Percentiles rank a stretch among this genome's conserved stretches.
These are phyloP conservation scores for Creontiades dilutus DNA, from an alignment of 2,888 invertebrate genomes.

Conservation along the genomic window DNA sequence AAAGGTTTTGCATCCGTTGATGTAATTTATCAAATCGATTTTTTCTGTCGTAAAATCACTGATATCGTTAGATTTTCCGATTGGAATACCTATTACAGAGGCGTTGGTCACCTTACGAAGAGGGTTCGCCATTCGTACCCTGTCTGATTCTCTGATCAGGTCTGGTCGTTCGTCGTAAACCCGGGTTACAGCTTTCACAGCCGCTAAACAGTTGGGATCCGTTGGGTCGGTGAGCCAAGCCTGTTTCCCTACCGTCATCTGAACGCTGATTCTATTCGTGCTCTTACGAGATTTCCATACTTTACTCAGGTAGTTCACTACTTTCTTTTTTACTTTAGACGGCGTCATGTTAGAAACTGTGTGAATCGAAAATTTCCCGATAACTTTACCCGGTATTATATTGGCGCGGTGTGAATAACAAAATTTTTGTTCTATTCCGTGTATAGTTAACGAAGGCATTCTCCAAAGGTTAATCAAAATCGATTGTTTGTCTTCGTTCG, in stretches of 20 bases:
- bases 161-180: constrained; percentile 52
- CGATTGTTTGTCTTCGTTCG: constrained; percentile 51
- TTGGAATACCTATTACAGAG: constrained; percentile 27
- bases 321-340: constrained; percentile 28
- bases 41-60: constrained; percentile 31
- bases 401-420: background rate
- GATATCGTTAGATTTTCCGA: constrained; percentile 11
- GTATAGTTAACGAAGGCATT: constrained; percentile 60
- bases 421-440: constrained; percentile 55
- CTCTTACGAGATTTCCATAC: constrained; percentile 44
- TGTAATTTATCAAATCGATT: constrained; percentile 45
- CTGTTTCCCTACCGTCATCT: constrained; percentile 60
- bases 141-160: constrained; percentile 10
- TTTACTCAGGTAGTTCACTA: constrained; percentile 49
- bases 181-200: background rate
- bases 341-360: constrained; percentile 51
- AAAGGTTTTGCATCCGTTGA: constrained; percentile 53
- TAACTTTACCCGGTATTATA: constrained; percentile 55
- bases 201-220: constrained; percentile 40
- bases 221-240: constrained; percentile 53
- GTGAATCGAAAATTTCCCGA: constrained; percentile 58
- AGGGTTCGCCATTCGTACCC: constrained; percentile 21
- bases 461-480: constrained; percentile 29
- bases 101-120: constrained; percentile 42
- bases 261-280: constrained; percentile 37